Percentiles rank a stretch among this genome's conserved stretches.
Evolutionary conservation across 2,797 vertebrate species (phyloP).

Genomic region (Gouania willdenowi): DNA sequence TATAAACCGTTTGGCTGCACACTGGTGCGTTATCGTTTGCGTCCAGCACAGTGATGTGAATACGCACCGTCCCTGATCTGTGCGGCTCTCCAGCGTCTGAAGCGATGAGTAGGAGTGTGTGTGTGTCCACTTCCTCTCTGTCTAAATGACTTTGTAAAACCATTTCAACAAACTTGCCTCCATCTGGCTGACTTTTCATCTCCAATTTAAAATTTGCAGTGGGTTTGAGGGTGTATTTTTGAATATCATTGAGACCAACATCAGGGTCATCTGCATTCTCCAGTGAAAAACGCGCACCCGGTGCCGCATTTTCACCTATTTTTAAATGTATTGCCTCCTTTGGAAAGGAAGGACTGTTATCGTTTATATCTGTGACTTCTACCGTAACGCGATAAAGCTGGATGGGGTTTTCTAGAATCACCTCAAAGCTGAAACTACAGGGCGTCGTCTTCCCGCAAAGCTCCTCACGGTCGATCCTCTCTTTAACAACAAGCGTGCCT

Average conservation of each 20-base stretch:
- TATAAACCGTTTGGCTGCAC: constrained; percentile 72
- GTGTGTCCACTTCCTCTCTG: constrained; percentile 51
- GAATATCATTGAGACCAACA: constrained; percentile 53
- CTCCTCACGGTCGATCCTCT: constrained; percentile 67
- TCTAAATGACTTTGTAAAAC: constrained; percentile 64
- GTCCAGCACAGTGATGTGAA: constrained; percentile 75
- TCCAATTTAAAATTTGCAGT: constrained; percentile 54
- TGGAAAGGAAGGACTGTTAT: constrained; percentile 59
- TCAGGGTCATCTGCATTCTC: constrained; percentile 50
- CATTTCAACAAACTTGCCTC: constrained; percentile 57
- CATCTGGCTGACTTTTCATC: constrained; percentile 18
- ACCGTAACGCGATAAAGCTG: constrained; percentile 63
- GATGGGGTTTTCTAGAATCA: constrained; percentile 72
- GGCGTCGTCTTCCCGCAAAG: constrained; percentile 66
- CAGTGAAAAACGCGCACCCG: constrained; percentile 22
- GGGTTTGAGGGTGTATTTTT: constrained; percentile 46
- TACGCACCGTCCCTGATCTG: constrained; percentile 62
- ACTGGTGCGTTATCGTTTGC: constrained; percentile 78
- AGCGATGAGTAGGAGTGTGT: constrained; percentile 67
- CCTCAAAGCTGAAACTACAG: constrained; percentile 69
- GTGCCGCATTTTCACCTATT: constrained; percentile 35
- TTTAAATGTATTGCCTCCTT: constrained; percentile 37
- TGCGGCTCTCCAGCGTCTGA: constrained; percentile 76
- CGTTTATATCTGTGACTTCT: constrained; percentile 68
- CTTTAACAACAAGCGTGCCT: constrained; percentile 62